phyloP scores from a whole-genome alignment of 1,140 invertebrate species.

The Drosophila athabasca region DNA sequence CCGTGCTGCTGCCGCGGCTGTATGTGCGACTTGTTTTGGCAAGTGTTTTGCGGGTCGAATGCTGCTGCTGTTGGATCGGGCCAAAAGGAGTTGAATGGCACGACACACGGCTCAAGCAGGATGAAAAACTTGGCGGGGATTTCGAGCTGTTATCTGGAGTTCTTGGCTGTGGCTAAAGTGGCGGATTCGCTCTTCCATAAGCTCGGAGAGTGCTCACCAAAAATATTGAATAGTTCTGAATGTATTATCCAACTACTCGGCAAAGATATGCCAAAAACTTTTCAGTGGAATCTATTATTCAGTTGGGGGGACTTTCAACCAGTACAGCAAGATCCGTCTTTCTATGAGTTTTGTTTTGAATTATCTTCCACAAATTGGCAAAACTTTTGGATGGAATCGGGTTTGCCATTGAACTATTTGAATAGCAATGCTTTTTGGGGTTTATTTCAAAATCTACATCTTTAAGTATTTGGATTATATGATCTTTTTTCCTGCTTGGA shows the following conservation, averaged over 20 bases:
- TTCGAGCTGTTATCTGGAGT: constrained; percentile 35
- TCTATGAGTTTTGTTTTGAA: neutral
- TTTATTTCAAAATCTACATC: too few relatives aligned
- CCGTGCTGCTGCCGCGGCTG: constrained; percentile 9
- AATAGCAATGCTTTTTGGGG: too few relatives aligned
- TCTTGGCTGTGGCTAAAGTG: constrained; percentile 29
- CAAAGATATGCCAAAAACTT: constrained; percentile 20
- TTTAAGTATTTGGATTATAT: too few relatives aligned
- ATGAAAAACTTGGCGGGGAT: constrained; percentile 58
- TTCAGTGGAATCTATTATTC: neutral
- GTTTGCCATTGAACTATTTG: too few relatives aligned
- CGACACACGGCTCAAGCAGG: constrained; percentile 8
- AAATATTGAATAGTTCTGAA: constrained; percentile 43
- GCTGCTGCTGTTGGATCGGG: constrained; percentile 3
- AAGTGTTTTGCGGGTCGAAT: constrained; percentile 46
- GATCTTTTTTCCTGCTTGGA: neutral
- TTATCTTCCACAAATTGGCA: neutral
- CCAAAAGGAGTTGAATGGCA: constrained; percentile 44
- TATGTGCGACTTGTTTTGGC: constrained; percentile 65
- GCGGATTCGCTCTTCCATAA: constrained; percentile 17
- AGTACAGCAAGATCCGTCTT: neutral
- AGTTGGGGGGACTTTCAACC: too few relatives aligned
- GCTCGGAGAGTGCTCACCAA: constrained; percentile 9
- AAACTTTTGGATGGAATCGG: neutral
- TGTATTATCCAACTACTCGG: constrained; percentile 23